A percentile compares a stretch with the other conserved stretches of the same genome.
Evolutionary conservation across 2,888 invertebrate species (phyloP).

Genomic region (Hyposoter didymator): DNA sequence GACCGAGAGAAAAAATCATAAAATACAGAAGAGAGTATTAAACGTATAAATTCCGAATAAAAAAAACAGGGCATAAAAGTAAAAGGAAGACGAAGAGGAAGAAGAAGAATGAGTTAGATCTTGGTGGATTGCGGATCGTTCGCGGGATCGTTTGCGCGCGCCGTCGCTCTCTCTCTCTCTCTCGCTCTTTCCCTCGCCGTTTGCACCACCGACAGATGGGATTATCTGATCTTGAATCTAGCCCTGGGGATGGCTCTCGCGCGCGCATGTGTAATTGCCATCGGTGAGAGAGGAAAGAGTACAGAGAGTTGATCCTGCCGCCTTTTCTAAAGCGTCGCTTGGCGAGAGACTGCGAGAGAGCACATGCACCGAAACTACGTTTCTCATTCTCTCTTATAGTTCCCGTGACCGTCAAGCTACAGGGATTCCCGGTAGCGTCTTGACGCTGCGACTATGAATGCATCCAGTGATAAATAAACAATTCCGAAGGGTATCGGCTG

Average conservation of each 20-base stretch:
- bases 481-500: neutral
- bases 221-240: slow-evolving; percentile 83
- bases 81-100: slow-evolving; percentile 45
- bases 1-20: neutral
- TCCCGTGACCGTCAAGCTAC: slow-evolving; percentile 52
- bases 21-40: slow-evolving; percentile 15
- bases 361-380: slow-evolving; percentile 19
- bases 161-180: slow-evolving; percentile 38
- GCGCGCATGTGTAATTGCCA: slow-evolving; percentile 82
- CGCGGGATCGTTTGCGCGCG: slow-evolving; percentile 79
- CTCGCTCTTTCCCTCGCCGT: slow-evolving; percentile 69
- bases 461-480: slow-evolving; percentile 39
- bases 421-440: slow-evolving; percentile 51
- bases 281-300: slow-evolving; percentile 69
- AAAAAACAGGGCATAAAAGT: slow-evolving; percentile 31
- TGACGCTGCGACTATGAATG: slow-evolving; percentile 49
- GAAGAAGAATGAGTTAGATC: slow-evolving; percentile 68
- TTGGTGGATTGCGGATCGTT: slow-evolving; percentile 75
- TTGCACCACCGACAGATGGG: slow-evolving; percentile 81
- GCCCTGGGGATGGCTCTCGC: slow-evolving; percentile 76
- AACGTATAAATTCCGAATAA: slow-evolving; percentile 15
- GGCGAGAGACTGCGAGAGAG: slow-evolving; percentile 46
- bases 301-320: slow-evolving; percentile 64
- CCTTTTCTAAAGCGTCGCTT: slow-evolving; percentile 63
- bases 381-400: slow-evolving; percentile 52